Conservation (phyloP, 92 coral and sea anemone species). For the Zoanthus solanderi region DNA sequence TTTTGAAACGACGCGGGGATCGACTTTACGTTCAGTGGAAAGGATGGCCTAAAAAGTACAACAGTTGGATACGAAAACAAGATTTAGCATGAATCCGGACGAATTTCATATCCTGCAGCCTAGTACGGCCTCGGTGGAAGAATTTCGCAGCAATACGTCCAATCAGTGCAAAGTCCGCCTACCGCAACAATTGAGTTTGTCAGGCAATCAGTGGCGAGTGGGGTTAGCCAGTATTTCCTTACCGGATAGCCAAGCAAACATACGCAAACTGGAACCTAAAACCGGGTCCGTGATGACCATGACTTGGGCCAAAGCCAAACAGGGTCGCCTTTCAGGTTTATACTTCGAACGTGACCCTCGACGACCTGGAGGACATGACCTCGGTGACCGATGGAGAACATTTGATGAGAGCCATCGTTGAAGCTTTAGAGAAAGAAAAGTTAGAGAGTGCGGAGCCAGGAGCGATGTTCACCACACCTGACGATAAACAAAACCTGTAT, state of each 20-base stretch:
- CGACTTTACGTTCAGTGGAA: no score
- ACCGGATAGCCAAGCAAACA: not conserved
- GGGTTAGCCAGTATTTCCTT: not conserved
- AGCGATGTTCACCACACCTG: not conserved
- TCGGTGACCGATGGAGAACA: no score
- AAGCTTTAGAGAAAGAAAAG: not conserved
- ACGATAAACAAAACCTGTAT: not conserved
- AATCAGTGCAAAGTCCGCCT: conserved; percentile 7
- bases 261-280: not conserved
- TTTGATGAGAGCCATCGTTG: not conserved
- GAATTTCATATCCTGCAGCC: no score
- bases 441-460: not conserved
- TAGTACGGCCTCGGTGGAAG: no score
- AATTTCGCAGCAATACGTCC: not conserved
- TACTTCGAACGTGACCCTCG: not conserved
- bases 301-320: not conserved
- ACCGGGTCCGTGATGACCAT: not conserved
- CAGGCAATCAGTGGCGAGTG: not conserved
- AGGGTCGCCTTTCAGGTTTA: not conserved
- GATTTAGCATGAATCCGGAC: no score
- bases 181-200: not conserved
- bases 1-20: no score
- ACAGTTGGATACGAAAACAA: no score
- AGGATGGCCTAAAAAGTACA: no score
- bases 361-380: not conserved